Evolutionary conservation across 2,888 invertebrate genomes (phyloP).

Genomic region (Ariolimax columbianus): DNA sequence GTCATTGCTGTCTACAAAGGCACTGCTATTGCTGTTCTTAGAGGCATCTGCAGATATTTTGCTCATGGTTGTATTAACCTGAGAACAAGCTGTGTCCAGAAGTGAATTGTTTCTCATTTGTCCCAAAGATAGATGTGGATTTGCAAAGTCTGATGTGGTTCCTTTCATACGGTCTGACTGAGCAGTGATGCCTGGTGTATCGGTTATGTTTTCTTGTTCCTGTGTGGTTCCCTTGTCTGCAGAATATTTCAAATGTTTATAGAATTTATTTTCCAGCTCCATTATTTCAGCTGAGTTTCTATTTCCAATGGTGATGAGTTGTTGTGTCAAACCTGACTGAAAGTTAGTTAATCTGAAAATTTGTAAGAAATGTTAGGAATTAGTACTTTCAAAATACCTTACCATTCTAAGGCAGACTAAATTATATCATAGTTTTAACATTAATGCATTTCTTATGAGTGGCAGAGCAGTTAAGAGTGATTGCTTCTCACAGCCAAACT

Average conservation of each 20-base stretch:
- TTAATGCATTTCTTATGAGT: too few species aligned
- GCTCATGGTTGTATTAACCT: not conserved
- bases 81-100: not conserved
- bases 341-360: slow-evolving; percentile 11
- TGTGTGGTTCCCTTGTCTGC: not conserved
- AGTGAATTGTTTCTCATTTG: not conserved
- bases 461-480: too few species aligned
- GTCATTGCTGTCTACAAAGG: not conserved
- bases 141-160: not conserved
- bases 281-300: not conserved
- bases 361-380: not conserved
- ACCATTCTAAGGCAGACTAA: too few species aligned
- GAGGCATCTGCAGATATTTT: not conserved
- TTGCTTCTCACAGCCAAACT: too few species aligned
- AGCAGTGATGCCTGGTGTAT: not conserved
- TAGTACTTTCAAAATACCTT: not conserved
- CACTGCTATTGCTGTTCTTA: not conserved
- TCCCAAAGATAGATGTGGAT: not conserved
- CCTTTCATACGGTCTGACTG: not conserved
- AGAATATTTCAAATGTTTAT: not conserved
- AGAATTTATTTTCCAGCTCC: not conserved
- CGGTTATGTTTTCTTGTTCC: not conserved
- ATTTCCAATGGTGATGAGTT: not conserved
- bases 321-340: slow-evolving; percentile 15
- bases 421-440: too few species aligned